Conservation (phyloP, 2,797 vertebrate species). For the Squalus acanthias region DNA sequence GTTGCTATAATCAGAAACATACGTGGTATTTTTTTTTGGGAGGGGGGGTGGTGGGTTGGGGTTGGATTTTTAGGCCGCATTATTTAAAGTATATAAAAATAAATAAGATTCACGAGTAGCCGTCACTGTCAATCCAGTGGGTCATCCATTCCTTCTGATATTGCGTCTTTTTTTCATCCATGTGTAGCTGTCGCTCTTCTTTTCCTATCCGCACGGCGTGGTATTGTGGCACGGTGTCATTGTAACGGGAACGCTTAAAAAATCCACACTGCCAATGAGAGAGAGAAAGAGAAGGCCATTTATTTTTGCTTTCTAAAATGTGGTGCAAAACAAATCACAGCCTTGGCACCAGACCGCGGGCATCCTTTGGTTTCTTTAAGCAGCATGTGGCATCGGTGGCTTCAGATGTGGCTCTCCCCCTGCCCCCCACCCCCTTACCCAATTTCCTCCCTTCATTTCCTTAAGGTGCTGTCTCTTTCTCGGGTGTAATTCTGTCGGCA, state of each 20-base stretch:
- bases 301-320: neutral
- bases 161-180: constrained; percentile 68
- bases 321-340: neutral
- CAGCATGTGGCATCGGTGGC: too few relatives aligned
- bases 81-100: constrained; percentile 53
- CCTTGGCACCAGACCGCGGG: neutral
- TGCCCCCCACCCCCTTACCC: neutral
- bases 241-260: constrained; percentile 73
- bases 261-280: constrained; percentile 72
- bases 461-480: too few relatives aligned
- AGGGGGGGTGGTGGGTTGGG: constrained; percentile 35
- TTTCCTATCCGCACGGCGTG: constrained; percentile 85
- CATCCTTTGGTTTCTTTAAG: neutral
- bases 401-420: neutral
- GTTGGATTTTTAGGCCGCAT: neutral
- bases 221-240: constrained; percentile 81
- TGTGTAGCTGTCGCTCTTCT: constrained; percentile 75
- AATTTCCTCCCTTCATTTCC: too few relatives aligned
- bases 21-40: constrained; percentile 37
- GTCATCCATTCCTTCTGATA: constrained; percentile 81
- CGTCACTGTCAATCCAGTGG: constrained; percentile 57
- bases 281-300: neutral
- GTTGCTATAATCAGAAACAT: constrained; percentile 47
- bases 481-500: neutral
- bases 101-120: constrained; percentile 41